Conservation (phyloP, 2,888 invertebrate species). For the Neelides folsomi region DNA sequence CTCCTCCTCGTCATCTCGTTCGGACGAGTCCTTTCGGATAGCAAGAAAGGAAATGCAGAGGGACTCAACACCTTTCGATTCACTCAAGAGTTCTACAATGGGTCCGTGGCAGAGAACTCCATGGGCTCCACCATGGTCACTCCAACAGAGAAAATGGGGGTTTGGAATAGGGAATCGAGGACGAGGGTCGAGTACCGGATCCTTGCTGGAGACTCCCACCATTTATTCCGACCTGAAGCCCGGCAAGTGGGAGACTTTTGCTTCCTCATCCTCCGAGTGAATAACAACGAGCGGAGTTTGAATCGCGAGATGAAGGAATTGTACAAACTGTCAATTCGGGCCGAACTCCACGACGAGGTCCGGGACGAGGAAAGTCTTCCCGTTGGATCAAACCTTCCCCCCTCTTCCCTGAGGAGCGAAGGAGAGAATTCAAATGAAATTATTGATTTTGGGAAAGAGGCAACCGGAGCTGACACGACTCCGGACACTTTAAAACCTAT, state of each 20-base stretch:
- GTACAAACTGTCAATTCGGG: constrained; percentile 65
- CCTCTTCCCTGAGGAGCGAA: background rate
- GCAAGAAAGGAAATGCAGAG: background rate
- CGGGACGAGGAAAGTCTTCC: background rate
- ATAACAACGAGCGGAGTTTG: constrained; percentile 47
- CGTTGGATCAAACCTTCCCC: background rate
- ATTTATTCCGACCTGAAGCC: constrained; percentile 85
- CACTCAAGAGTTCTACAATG: constrained; percentile 63
- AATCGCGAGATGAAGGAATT: constrained; percentile 82
- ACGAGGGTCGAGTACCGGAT: constrained; percentile 64
- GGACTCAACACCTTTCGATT: constrained; percentile 49
- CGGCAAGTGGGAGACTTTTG: constrained; percentile 84
- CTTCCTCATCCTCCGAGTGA: constrained; percentile 73
- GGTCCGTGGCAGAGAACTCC: constrained; percentile 82
- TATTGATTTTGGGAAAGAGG: background rate
- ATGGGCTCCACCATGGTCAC: constrained; percentile 67
- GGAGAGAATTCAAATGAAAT: background rate
- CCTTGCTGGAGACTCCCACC: constrained; percentile 70
- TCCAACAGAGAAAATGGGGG: constrained; percentile 53
- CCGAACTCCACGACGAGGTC: constrained; percentile 34
- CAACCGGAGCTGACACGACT: background rate
- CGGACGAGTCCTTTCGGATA: constrained; percentile 9
- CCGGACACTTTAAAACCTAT: background rate
- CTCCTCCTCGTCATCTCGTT: constrained; percentile 12
- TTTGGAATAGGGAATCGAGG: constrained; percentile 57